Evolutionary conservation across 2,797 vertebrate genomes (phyloP).

Genomic region (Sebastes hopkinsi): DNA sequence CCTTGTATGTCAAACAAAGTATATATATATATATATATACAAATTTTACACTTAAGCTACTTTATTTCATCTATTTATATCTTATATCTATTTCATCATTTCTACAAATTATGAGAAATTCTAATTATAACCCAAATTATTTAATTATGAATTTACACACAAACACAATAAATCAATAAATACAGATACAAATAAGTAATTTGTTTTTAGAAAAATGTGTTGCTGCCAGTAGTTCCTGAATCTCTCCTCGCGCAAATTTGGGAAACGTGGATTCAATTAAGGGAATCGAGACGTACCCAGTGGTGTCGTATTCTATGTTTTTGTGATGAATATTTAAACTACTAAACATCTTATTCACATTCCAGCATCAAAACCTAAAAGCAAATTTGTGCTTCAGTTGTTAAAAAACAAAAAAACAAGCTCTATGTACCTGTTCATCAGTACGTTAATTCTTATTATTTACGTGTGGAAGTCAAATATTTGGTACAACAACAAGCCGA

Average conservation of each 20-base stretch:
- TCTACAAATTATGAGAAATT: neutral
- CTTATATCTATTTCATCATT: neutral
- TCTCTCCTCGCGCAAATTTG: neutral
- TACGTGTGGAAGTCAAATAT: slow-evolving; percentile 56
- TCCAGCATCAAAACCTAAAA: slow-evolving; percentile 22
- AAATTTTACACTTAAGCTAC: neutral
- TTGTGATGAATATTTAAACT: slow-evolving; percentile 13
- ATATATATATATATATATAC: too few relatives aligned
- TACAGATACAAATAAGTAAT: neutral
- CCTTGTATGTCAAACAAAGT: neutral
- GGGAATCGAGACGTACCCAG: slow-evolving; percentile 7
- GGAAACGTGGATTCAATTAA: neutral
- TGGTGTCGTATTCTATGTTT: neutral
- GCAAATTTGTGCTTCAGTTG: slow-evolving; percentile 58
- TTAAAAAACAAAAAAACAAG: neutral
- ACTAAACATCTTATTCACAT: slow-evolving; percentile 16
- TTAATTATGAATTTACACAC: neutral
- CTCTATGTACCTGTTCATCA: slow-evolving; percentile 37
- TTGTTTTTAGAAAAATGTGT: neutral
- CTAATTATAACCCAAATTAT: neutral
- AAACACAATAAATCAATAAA: neutral
- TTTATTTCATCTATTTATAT: neutral
- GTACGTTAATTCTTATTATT: neutral
- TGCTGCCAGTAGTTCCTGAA: neutral
- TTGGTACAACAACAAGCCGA: slow-evolving; percentile 61